These are phyloP conservation scores for Manis crassicaudata DNA, from an alignment of 2,797 vertebrate genomes.

Conservation along the genomic window DNA sequence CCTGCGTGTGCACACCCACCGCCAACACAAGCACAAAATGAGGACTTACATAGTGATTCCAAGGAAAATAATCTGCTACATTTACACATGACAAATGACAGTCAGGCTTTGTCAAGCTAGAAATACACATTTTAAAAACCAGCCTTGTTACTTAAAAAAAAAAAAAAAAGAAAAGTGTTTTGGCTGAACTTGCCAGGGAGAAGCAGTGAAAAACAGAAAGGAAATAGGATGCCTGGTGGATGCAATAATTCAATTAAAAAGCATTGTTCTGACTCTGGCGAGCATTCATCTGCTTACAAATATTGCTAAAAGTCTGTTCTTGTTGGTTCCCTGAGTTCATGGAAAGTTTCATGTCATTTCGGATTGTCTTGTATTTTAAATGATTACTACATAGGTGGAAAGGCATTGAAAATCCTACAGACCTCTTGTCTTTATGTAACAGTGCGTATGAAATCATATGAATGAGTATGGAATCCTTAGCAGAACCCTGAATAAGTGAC, in stretches of 20 bases:
- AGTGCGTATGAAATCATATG: not conserved
- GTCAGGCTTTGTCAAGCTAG: not conserved
- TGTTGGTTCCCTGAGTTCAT: not conserved
- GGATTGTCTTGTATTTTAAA: not conserved
- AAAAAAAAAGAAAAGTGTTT: not conserved
- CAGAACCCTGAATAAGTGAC: not conserved
- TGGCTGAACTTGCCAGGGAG: not conserved
- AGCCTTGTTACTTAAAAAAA: not conserved
- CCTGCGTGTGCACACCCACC: rapidly evolving
- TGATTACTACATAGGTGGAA: not conserved
- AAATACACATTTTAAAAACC: conserved; percentile 40
- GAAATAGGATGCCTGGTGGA: not conserved
- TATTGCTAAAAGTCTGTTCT: not conserved
- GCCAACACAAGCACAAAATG: not conserved
- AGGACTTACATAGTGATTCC: not conserved
- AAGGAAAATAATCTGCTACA: conserved; percentile 8
- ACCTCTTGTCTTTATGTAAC: not conserved
- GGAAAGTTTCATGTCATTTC: not conserved
- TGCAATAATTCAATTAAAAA: not conserved
- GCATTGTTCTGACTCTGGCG: not conserved
- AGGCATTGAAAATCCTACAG: not conserved
- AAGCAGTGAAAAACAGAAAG: not conserved
- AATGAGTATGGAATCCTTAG: not conserved
- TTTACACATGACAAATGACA: not conserved
- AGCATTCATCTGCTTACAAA: not conserved